Conservation (phyloP, 64 coral and sea anemone genomes). For the Stichodactyla mertensii region DNA sequence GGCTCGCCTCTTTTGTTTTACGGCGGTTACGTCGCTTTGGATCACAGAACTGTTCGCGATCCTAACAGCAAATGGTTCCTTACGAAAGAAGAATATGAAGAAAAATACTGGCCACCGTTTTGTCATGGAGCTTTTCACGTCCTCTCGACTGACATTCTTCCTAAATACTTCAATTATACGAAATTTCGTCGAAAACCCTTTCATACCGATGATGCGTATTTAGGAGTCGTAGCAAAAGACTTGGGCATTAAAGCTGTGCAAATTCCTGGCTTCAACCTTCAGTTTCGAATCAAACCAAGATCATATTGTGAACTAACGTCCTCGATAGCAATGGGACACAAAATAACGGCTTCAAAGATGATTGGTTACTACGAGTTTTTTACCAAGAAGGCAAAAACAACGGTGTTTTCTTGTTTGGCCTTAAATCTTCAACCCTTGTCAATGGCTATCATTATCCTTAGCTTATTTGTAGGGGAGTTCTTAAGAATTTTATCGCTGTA, state of each 20-base stretch:
- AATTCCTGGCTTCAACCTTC: not conserved
- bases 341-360: not conserved
- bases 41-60: not conserved
- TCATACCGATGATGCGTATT: not conserved
- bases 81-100: not conserved
- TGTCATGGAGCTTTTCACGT: constrained; percentile 13
- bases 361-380: not conserved
- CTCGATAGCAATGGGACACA: not conserved
- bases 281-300: not conserved
- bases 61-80: constrained; percentile 4
- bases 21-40: not conserved
- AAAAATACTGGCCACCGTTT: not conserved
- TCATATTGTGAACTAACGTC: not conserved
- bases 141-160: constrained; percentile 12
- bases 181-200: not conserved
- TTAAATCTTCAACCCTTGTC: no score
- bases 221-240: constrained; percentile 11
- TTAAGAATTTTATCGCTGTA: no score
- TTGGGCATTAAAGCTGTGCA: not conserved
- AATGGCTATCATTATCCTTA: no score
- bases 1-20: not conserved
- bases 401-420: no score
- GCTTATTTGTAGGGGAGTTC: no score
- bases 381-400: no score
- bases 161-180: not conserved